phyloP scores from a whole-genome alignment of 1,140 invertebrate genomes.

The Bombus affinis region DNA sequence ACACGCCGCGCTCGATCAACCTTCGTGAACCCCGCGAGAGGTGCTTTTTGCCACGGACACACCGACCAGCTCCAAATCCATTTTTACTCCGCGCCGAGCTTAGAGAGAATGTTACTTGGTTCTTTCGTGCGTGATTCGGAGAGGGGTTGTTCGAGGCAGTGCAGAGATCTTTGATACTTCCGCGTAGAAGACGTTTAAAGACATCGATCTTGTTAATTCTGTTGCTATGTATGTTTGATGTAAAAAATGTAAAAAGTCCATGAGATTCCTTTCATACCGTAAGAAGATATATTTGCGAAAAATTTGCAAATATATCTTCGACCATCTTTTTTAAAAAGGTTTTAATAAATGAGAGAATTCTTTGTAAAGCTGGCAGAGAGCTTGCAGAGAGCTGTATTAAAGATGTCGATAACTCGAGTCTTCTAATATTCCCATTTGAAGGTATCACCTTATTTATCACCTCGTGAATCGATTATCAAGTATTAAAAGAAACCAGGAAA shows the following conservation, averaged over 20 bases:
- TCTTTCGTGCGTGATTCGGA: neutral
- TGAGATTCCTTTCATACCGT: neutral
- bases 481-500: neutral
- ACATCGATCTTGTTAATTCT: no score
- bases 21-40: conserved; percentile 8
- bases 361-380: neutral
- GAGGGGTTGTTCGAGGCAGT: no score
- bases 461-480: neutral
- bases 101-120: neutral
- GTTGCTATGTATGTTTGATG: no score
- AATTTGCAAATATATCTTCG: neutral
- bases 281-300: neutral
- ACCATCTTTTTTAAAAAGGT: neutral
- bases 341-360: neutral
- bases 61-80: conserved; percentile 17
- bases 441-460: neutral
- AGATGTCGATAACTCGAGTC: neutral
- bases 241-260: neutral
- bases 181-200: no score
- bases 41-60: conserved; percentile 5
- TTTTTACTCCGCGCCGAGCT: neutral
- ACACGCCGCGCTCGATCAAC: neutral
- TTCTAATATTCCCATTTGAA: no score
- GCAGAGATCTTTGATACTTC: no score
- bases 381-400: neutral